Percentiles rank a stretch among this genome's conserved stretches.
Conservation (phyloP, 2,888 invertebrate genomes). For the Hyalella azteca region DNA sequence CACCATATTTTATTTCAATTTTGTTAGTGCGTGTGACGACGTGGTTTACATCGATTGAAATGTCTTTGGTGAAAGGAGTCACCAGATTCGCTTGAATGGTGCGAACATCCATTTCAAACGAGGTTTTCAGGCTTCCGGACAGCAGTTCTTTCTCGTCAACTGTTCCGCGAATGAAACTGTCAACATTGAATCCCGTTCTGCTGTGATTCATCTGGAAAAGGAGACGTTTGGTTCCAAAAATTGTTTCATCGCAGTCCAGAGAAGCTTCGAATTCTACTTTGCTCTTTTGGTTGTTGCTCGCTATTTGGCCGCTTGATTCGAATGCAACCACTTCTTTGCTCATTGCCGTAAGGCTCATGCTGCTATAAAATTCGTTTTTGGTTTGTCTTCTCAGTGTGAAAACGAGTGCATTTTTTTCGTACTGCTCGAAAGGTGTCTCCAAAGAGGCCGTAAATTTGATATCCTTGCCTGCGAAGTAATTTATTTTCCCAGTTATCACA, state of each 20-base stretch:
- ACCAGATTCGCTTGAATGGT: not conserved
- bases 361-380: not conserved
- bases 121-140: not conserved
- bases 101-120: not conserved
- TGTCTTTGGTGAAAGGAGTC: not conserved
- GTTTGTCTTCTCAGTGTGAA: not conserved
- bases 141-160: not conserved
- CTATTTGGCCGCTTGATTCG: not conserved
- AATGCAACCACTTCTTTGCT: not conserved
- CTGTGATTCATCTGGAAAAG: not conserved
- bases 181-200: not conserved
- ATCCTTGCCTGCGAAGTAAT: not conserved
- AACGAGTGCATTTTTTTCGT: not conserved
- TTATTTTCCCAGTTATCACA: not conserved
- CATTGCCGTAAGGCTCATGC: not conserved
- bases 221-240: not conserved
- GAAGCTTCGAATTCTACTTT: not conserved
- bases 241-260: not conserved
- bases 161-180: not conserved
- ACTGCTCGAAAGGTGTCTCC: conserved; percentile 1
- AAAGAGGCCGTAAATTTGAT: not conserved
- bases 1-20: not conserved
- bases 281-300: not conserved
- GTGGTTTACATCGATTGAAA: not conserved
- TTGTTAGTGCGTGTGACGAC: not conserved